Base-by-base conservation (phyloP, 2,113 vertebrate species). In the Tetrax tetrax region DNA sequence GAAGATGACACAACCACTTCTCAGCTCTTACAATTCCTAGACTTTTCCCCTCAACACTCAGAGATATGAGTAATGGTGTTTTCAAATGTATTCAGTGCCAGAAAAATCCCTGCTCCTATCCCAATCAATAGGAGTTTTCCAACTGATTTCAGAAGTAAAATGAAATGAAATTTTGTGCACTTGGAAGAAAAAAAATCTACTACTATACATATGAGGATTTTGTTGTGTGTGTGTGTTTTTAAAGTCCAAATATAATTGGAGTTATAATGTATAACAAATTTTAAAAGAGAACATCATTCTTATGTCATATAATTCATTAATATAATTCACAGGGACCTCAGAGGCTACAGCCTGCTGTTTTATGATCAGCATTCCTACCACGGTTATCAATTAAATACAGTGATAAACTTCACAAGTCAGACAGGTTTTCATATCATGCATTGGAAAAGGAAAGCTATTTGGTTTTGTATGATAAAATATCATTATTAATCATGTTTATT, bases 331-430 rank as follows among this genome's bases (percentile, higher is more conserved):
- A 93, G 76, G 50, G 72, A 95, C 71, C 90, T 96, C 74, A 83
- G 51, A 84, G 66, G 54, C 61, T 83, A 87, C 19, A 91, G 83
- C 56, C 94, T 97, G 91, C 87, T 84, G 59, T 23, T 82, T 93
- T 92, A 56, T 95, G 65, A 93, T 96, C 87, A 74, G 66, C 81
- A 95, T 95, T 97, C 92, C 90, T 71, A 79, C 74, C 87, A 91
- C 1, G 8, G 48, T 81, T 81, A 75, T 94, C 92, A 96, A 90
- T 95, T 95, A 95, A 92, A 95, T 50, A 76, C 75, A 78, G 59
- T 63, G 71, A 63, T 86, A 90, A 90, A 90, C 53, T 79, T 90
- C 87, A 95, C 23, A 66, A 96, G 93, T 78, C 61, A 90, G 90
- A 93, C 74, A 85, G 37, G 69, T 97, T 96, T 95, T 97, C 31